phyloP scores from a whole-genome alignment of 2,888 invertebrate species.

The Morinoia aosen region DNA sequence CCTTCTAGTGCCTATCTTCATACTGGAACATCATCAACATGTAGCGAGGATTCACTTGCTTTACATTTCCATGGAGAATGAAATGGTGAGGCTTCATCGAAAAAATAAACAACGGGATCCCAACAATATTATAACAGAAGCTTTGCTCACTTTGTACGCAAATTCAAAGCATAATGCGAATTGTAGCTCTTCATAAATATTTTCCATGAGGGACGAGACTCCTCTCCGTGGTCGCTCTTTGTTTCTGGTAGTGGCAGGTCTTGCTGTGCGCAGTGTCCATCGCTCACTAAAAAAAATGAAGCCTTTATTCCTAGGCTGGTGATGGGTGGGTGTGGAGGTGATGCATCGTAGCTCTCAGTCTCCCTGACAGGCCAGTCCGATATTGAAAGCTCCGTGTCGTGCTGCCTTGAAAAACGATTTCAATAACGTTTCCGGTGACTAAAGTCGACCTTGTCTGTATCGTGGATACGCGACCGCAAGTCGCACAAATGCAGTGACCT shows the following conservation, averaged over 20 bases:
- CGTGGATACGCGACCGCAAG: background rate
- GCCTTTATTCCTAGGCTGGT: background rate
- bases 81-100: background rate
- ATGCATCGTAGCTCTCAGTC: slow-evolving; percentile 25
- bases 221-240: background rate
- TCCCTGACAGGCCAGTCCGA: slow-evolving; percentile 20
- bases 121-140: background rate
- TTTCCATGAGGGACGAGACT: background rate
- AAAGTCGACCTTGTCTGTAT: background rate
- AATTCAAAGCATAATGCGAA: background rate
- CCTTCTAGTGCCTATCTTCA: background rate
- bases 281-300: background rate
- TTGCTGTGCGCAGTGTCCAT: background rate
- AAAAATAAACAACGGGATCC: background rate
- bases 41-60: background rate
- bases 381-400: slow-evolving; percentile 25
- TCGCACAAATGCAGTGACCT: background rate
- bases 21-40: background rate
- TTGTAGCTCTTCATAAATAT: background rate
- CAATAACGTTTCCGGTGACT: background rate
- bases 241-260: background rate
- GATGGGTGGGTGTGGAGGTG: background rate
- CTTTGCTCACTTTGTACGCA: background rate
- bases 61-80: background rate
- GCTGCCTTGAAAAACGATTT: slow-evolving; percentile 16